phyloP scores from a whole-genome alignment of 2,113 vertebrate genomes.

The Procavia capensis region DNA sequence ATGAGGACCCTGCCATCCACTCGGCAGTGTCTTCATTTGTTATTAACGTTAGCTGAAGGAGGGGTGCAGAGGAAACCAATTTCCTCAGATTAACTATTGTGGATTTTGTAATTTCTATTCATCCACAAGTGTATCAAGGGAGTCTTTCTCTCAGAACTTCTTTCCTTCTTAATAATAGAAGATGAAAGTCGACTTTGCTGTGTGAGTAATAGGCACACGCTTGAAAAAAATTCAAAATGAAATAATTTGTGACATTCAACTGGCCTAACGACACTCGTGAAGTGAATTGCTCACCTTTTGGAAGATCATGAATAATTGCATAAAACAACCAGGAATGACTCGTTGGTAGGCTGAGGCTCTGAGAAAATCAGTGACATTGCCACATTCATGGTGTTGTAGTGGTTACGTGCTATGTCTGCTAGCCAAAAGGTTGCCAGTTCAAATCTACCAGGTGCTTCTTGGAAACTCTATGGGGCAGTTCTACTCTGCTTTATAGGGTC shows the following conservation, averaged over 20 bases:
- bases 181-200: conserved; percentile 31
- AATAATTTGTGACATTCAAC: conserved; percentile 62
- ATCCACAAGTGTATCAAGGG: conserved; percentile 19
- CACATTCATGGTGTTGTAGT: not conserved
- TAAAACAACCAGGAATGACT: conserved; percentile 44
- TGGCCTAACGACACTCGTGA: conserved; percentile 39
- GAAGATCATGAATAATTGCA: conserved; percentile 58
- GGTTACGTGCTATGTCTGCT: too few species aligned
- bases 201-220: conserved; percentile 29
- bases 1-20: not conserved
- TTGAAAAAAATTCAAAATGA: conserved; percentile 61
- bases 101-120: conserved; percentile 65
- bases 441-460: too few species aligned
- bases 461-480: too few species aligned
- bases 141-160: conserved; percentile 53
- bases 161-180: conserved; percentile 61
- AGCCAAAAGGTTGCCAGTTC: too few species aligned
- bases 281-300: conserved; percentile 63
- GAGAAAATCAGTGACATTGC: not conserved
- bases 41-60: conserved; percentile 47
- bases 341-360: not conserved
- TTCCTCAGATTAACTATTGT: conserved; percentile 58
- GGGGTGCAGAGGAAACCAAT: conserved; percentile 28
- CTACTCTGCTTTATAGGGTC: too few species aligned
- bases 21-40: conserved; percentile 46